phyloP scores from a whole-genome alignment of 2,888 invertebrate genomes.

The Tetanocera ferruginea region DNA sequence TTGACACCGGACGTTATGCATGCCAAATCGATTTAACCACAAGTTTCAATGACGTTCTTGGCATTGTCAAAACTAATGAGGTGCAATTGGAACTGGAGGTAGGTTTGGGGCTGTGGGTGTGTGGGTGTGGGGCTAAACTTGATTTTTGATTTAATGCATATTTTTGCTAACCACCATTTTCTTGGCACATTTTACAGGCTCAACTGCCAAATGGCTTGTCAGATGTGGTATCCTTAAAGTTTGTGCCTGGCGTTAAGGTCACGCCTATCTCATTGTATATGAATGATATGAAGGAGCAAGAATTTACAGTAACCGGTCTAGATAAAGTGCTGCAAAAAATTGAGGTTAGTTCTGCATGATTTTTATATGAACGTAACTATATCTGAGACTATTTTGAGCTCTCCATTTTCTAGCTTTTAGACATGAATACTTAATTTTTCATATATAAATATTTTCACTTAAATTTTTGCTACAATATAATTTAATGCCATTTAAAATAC shows the following conservation, averaged over 20 bases:
- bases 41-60: slow-evolving; percentile 62
- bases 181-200: slow-evolving; percentile 55
- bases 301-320: slow-evolving; percentile 72
- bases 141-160: slow-evolving; percentile 12
- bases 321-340: slow-evolving; percentile 73
- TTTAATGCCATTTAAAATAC: neutral
- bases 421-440: neutral
- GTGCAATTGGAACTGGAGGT: slow-evolving; percentile 67
- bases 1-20: slow-evolving; percentile 61
- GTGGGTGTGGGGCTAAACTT: slow-evolving; percentile 1
- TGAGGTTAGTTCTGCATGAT: slow-evolving; percentile 61
- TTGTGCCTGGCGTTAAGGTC: slow-evolving; percentile 68
- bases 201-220: slow-evolving; percentile 63
- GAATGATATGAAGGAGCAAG: slow-evolving; percentile 61
- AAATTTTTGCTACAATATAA: neutral
- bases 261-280: slow-evolving; percentile 58
- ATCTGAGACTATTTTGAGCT: no score
- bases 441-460: neutral
- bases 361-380: neutral
- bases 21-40: slow-evolving; percentile 64
- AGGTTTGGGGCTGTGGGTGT: slow-evolving; percentile 36
- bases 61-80: slow-evolving; percentile 64
- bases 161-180: slow-evolving; percentile 19
- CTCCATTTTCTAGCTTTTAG: neutral
- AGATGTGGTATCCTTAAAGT: slow-evolving; percentile 63